Base-by-base conservation (phyloP, 1,140 invertebrate species). In the Holcopasites calliopsidis region DNA sequence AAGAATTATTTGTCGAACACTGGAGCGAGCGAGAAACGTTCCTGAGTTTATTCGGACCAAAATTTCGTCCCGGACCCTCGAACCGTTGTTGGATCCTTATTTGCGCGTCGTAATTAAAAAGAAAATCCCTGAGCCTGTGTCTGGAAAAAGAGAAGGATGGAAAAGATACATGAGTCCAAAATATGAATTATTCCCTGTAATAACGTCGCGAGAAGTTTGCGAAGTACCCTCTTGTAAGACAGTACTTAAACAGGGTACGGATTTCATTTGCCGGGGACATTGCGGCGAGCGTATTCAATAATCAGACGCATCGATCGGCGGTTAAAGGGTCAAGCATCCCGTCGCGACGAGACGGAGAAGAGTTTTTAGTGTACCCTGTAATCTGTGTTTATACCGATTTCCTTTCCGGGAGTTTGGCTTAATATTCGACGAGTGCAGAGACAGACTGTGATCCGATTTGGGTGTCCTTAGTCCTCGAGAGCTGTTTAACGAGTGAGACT, bases 361-460 rank as follows among this genome's bases (percentile, higher is more conserved):
- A 52, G 0, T n/a, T n/a, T 16, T 50, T 72, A 16, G 3, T 13
- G 33, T 50, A 26, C 2, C 18, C 44, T 72, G 18, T 40, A 54
- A 72, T 54, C n/a, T 54, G 10, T 73, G 54, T 74, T 57, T 28
- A 58, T 73, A 47, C n/a, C n/a, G 35, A 57, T 74, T 76, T 61
- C 23, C 52, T 75, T 62, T 35, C 50, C 55, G n/a, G 38, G 44
- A 77, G 47, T 84, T 80, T 50, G 54, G 72, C 76, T 85, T 28
- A 76, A 85, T 73, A 76, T 64, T 80, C 61, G 79, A 86, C 64
- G 84, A 87, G 83, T 88, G 85, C 84, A 88, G 86, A 88, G 85
- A 87, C 84, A 88, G 85, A 91, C 89, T 91, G 89, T 90, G 90
- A 91, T 91, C 85, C 85, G 85, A 71, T 83, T 88, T 86, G 85